Conservation (phyloP, 2,888 invertebrate species). For the Cosmopolites sordidus region DNA sequence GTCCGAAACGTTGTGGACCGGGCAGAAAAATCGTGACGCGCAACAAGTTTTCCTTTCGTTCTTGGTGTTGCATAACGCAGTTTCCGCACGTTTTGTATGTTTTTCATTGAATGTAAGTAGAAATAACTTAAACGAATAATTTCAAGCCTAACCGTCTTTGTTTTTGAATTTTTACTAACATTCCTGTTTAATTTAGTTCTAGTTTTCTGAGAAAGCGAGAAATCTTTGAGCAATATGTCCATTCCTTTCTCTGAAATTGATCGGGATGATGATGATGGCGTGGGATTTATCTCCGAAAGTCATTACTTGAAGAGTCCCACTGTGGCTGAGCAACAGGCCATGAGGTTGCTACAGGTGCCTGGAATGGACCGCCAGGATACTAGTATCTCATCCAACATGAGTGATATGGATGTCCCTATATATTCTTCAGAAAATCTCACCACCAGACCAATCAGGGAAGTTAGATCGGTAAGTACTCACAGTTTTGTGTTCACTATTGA, state of each 20-base stretch:
- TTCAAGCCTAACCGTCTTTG: too few relatives aligned
- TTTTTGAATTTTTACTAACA: too few relatives aligned
- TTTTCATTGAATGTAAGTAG: too few relatives aligned
- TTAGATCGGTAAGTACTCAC: conserved; percentile 41
- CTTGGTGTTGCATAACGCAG: conserved; percentile 28
- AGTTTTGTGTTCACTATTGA: too few relatives aligned
- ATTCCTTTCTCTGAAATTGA: conserved; percentile 37
- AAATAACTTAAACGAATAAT: too few relatives aligned
- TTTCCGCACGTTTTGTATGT: conserved; percentile 7
- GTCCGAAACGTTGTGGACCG: background rate
- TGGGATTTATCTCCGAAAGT: conserved; percentile 55
- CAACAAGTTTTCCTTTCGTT: conserved; percentile 3
- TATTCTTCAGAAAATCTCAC: conserved; percentile 47
- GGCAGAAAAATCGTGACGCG: background rate
- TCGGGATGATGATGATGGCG: conserved; percentile 48
- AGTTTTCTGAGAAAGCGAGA: background rate
- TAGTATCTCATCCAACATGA: conserved; percentile 55
- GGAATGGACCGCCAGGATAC: conserved; percentile 42
- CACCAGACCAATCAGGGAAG: conserved; percentile 34
- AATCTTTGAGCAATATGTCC: conserved; percentile 22
- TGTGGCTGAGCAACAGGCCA: conserved; percentile 41
- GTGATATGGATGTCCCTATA: conserved; percentile 56
- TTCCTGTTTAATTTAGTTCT: background rate
- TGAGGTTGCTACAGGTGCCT: conserved; percentile 49
- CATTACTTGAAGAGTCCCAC: conserved; percentile 53